These are phyloP conservation scores for Amiota communis DNA, from an alignment of 2,888 invertebrate species.

Conservation along the genomic window DNA sequence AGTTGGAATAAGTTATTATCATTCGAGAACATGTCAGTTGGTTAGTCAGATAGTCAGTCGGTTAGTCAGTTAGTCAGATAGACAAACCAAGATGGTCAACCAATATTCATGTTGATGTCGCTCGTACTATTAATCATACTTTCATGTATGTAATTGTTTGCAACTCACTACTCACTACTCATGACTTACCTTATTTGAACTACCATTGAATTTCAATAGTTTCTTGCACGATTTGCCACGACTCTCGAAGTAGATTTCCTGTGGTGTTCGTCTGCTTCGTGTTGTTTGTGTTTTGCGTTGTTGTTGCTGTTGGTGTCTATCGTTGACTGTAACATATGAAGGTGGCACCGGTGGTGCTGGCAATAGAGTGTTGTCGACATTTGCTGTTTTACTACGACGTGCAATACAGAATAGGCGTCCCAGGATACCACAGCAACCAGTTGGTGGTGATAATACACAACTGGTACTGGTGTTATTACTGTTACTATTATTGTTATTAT, in stretches of 20 bases:
- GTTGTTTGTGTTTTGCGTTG: conserved; percentile 43
- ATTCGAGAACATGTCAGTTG: conserved; percentile 8
- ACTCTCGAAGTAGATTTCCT: conserved; percentile 84
- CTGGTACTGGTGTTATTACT: conserved; percentile 46
- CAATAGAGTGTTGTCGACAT: conserved; percentile 49
- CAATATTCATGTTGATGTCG: no score
- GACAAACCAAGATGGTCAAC: background rate
- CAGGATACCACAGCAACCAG: conserved; percentile 66
- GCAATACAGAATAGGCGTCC: conserved; percentile 61
- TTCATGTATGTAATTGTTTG: no score
- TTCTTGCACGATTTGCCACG: conserved; percentile 88
- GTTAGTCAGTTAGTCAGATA: background rate
- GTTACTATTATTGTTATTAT: conserved; percentile 36
- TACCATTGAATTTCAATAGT: conserved; percentile 85
- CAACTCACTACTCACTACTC: conserved; percentile 22
- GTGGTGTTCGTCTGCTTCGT: conserved; percentile 72
- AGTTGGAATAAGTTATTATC: no score
- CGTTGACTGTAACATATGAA: conserved; percentile 39
- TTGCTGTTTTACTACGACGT: conserved; percentile 59
- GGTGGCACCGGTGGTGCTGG: conserved; percentile 27
- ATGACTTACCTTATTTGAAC: conserved; percentile 82
- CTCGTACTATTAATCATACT: no score
- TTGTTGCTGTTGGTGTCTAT: conserved; percentile 31
- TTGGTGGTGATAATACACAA: conserved; percentile 33
- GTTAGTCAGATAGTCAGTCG: conserved; percentile 2